Base-by-base conservation (phyloP, 2,797 vertebrate species). In the Sardinella longiceps region DNA sequence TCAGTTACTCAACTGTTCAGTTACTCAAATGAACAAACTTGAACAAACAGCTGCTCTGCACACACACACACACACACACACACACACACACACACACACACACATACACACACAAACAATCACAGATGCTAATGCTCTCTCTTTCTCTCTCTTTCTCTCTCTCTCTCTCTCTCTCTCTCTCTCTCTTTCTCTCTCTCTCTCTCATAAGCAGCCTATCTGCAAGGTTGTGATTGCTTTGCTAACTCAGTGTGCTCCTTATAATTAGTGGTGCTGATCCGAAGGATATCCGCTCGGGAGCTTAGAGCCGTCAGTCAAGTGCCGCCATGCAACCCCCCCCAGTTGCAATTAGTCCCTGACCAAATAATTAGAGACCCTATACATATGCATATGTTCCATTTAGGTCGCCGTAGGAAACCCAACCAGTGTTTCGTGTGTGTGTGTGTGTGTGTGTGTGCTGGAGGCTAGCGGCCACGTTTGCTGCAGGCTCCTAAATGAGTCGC, bases 301-400 rank as follows among this genome's bases (percentile, higher is more conserved):
- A 7, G 28, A 81, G 48, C 39, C 45, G 33, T 30, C 80, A 82
- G 81, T 87, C 84, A 60, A 83, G 80, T 20, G 18, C 70, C n/a
- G 46, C 80, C 50, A 37, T 23, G 30, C 80, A 53, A 2, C 43
- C 51, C n/a, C 11, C 63, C 63, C 63, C 11, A 33, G 63, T 30
- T 12, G 63, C 63, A 87, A 83, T 80, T 45, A 84, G 84, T 86
- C 82, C 83, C 81, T 0, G 66, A 45, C 43, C 83, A 84, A 85
- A 80, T 84, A 84, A 87, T 89, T 88, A 87, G 86, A 87, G 87
- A 33, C 45, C 28, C 80, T 81, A 60, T 70, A 30, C 66, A 50
- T 82, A 77, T 39, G 77, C 83, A 82, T 63, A 56, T 77, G 37
- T 81, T 70, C 81, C 83, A 86, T 85, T 83, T 81, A 86, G 86